Evolutionary conservation across 2,113 vertebrate species (phyloP), one percentile per base, ranked within the genome.

Genomic region (Ciconia maguari): DNA sequence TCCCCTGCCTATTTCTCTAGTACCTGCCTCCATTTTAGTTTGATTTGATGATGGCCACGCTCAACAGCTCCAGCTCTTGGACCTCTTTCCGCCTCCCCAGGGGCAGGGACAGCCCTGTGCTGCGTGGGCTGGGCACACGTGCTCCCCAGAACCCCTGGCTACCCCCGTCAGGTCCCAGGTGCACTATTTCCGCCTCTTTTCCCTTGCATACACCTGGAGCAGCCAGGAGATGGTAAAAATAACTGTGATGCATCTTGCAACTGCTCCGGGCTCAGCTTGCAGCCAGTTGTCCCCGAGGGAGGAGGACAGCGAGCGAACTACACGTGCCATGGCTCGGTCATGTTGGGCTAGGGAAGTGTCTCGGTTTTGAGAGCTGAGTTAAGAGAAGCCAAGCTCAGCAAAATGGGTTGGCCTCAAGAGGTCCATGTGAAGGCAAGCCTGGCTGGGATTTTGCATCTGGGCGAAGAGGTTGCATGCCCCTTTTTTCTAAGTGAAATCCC

Each of bases 221-320:
- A 94, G 78, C 83, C 2, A 26, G 83, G 62, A 88, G 71, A 76
- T 4, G 55, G 48, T 92, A 96, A 96, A 96, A 93, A 96, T 95
- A 93, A 52, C 75, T 7, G 9, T 1, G 34, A 15, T 52, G 71
- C 65, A 27, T 85, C 86, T 32, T 30, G 36, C 29, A 61, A 70
- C 34, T 16, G 26, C 64, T 22, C 9, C 0, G 9, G 74, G 90
- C 64, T 86, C 65, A 44, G 93, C 90, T 60, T 19, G 55, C 83
- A 89, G 87, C 13, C 1, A 1, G 5, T 18, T 8, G 19, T 70
- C 57, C 90, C 44, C 0, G 1, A 46, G 85, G 94, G 83, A 93
- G 58, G 82, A 81, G 75, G 70, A 42, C 70, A 30, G 57, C 4
- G 3, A 87, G 78, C 0, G 1, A 93, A 32, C 52, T 38, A 57